These are phyloP conservation scores for Atlantisia rogersi DNA, from an alignment of 2,113 vertebrate species.

Conservation along the genomic window DNA sequence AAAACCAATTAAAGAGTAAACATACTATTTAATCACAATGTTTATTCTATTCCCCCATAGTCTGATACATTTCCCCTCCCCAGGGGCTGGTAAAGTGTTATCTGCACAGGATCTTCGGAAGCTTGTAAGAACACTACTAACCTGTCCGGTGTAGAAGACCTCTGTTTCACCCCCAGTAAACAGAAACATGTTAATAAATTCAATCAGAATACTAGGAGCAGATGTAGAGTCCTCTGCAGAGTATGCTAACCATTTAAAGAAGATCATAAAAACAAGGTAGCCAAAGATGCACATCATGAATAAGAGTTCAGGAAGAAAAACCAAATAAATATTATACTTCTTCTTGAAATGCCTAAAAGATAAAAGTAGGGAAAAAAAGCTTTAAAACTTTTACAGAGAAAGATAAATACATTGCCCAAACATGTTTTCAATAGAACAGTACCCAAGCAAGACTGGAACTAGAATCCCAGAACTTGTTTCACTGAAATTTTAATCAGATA, in stretches of 20 bases:
- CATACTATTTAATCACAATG: background rate
- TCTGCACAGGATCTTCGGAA: background rate
- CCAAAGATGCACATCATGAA: slow-evolving; percentile 95
- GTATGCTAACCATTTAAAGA: slow-evolving; percentile 93
- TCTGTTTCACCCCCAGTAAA: slow-evolving; percentile 74
- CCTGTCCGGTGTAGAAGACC: slow-evolving; percentile 88
- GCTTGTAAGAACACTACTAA: slow-evolving; percentile 42
- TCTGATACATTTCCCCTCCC: background rate
- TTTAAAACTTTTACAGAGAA: background rate
- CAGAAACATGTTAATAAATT: slow-evolving; percentile 98
- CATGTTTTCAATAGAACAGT: background rate
- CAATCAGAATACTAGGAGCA: slow-evolving; percentile 94
- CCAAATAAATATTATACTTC: slow-evolving; percentile 86
- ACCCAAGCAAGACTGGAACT: background rate
- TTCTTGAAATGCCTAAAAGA: slow-evolving; percentile 87
- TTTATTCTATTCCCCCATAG: background rate
- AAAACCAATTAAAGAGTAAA: background rate
- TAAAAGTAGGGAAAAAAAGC: background rate
- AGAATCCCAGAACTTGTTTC: background rate
- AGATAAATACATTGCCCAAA: background rate
- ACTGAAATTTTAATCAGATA: background rate
- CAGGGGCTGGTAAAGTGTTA: background rate
- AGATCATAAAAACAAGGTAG: slow-evolving; percentile 94
- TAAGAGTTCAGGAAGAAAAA: slow-evolving; percentile 92
- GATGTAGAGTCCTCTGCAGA: slow-evolving; percentile 74